Base-by-base conservation (phyloP, 1,140 invertebrate species). In the Hormaphis cornu region DNA sequence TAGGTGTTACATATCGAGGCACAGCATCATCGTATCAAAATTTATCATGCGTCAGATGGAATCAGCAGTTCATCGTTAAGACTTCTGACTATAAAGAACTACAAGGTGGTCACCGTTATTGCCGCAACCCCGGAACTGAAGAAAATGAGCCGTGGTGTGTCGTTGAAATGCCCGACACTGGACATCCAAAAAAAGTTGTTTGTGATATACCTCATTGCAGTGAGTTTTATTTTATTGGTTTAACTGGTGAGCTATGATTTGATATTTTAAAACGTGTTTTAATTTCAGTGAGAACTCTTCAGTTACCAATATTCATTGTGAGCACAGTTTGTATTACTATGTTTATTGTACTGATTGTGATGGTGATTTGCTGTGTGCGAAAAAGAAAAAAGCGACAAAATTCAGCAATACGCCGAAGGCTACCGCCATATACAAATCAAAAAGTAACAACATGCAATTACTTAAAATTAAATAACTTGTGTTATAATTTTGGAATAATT, bases 81-180 rank as follows among this genome's bases (percentile, higher is more conserved):
- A 83, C 88, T 16, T 84, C 87, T 1, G 86, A 91, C 58, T 86
- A 88, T 77, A 88, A 87, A 1, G 92, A 94, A 78, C 80, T 97
- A 24, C 85, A 87, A 26, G 89, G 89, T 18, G 86, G 88, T 24
- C 93, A 96, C 76, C 93, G 90, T 74, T 95, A 89, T 76, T 98
- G 95, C 78, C 84, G 93, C 70, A 98, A 98, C 81, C 95, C 95
- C 16, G 90, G 87, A 42, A 84, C 85, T 33, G 79, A 82, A 0
- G 87, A 91, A 76, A 76, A 78, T 0, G 85, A 89, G 72, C 96
- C 96, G 0, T 98, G 95, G 91, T 98, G 95, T 80, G 93, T 89
- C 73, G 84, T 89, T n/a, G 86, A 87, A 61, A 42, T 40, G 42
- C 81, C 81, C 54, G 83, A 85, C 74, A 83, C 81, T 53, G 42